Evolutionary conservation across 2,888 invertebrate genomes (phyloP).

Genomic region (Agrotis puta): DNA sequence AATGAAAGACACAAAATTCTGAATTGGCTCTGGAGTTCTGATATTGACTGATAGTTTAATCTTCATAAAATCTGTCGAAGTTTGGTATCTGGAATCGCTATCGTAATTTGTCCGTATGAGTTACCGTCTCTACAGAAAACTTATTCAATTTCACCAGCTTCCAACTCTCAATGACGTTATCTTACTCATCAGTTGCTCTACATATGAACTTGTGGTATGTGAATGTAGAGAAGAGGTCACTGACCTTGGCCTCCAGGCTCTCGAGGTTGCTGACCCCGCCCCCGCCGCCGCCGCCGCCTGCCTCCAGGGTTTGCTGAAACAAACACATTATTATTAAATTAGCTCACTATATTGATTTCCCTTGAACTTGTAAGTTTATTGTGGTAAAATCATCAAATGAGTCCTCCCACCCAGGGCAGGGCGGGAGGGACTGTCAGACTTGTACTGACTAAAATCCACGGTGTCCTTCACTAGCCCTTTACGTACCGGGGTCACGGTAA

Average conservation of each 20-base stretch:
- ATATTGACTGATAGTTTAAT: too few relatives aligned
- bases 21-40: too few relatives aligned
- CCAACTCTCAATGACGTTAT: conserved; percentile 1
- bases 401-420: too few relatives aligned
- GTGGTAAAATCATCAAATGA: too few relatives aligned
- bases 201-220: conserved; percentile 30
- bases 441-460: too few relatives aligned
- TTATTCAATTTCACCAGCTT: neutral
- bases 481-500: too few relatives aligned
- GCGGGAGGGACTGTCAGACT: too few relatives aligned
- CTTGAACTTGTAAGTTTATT: neutral
- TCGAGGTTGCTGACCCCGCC: conserved; percentile 94
- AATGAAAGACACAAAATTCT: too few relatives aligned
- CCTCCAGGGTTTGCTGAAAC: conserved; percentile 89
- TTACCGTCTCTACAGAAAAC: neutral
- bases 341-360: neutral
- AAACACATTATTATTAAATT: conserved; percentile 66
- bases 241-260: conserved; percentile 95
- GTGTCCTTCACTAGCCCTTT: too few relatives aligned
- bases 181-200: conserved; percentile 23
- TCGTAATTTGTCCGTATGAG: neutral
- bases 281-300: conserved; percentile 78
- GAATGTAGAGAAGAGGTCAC: conserved; percentile 65
- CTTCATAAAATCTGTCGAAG: too few relatives aligned
- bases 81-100: too few relatives aligned